phyloP scores from a whole-genome alignment of 1,140 invertebrate species.

The Drosophila fuyamai region DNA sequence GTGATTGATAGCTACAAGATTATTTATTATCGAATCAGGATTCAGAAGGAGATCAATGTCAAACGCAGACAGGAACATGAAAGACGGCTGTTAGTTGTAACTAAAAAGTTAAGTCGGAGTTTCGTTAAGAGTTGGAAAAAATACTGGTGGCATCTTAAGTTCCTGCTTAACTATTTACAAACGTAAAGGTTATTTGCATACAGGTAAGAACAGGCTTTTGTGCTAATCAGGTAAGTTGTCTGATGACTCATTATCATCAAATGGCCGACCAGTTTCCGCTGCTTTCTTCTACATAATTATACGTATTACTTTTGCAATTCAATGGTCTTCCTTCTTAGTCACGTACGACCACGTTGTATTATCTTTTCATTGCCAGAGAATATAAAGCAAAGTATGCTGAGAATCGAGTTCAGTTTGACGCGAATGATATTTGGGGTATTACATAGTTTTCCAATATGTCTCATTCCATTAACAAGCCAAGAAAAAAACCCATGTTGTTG shows the following conservation, averaged over 20 bases:
- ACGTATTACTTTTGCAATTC: neutral
- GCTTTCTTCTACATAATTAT: conserved; percentile 23
- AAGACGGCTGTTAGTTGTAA: conserved; percentile 7
- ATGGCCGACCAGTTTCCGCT: neutral
- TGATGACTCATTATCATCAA: conserved; percentile 10
- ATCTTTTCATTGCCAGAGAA: neutral
- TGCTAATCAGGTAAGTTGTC: conserved; percentile 1
- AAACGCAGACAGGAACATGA: conserved; percentile 21
- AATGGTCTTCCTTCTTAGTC: conserved; percentile 14
- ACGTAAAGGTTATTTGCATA: neutral
- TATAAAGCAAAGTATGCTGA: neutral
- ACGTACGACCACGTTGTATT: neutral
- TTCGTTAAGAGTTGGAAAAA: neutral
- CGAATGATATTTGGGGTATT: neutral
- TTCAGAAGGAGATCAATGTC: conserved; percentile 39
- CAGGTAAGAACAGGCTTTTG: neutral
- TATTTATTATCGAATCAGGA: conserved; percentile 36
- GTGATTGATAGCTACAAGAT: conserved; percentile 38
- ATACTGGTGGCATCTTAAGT: neutral
- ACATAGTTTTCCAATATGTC: neutral
- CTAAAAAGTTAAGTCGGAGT: neutral
- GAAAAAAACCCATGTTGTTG: neutral
- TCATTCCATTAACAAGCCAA: neutral
- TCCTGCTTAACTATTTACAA: neutral
- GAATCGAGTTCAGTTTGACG: neutral